These are phyloP conservation scores for Cistogaster globosa DNA, from an alignment of 2,888 invertebrate species.

Conservation along the genomic window DNA sequence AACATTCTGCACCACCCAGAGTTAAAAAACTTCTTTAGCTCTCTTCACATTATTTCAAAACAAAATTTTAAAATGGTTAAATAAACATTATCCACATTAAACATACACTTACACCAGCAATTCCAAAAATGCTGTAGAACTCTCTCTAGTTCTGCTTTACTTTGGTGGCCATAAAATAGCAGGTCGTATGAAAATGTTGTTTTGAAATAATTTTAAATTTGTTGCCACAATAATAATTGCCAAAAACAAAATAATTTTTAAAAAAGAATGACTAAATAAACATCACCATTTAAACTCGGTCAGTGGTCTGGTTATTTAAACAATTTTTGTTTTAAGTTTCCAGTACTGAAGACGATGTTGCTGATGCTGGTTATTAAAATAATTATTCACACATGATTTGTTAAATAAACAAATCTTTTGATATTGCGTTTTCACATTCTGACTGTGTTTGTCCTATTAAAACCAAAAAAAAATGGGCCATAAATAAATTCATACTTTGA, in stretches of 20 bases:
- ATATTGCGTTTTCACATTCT: too few species aligned
- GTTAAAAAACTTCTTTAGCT: slow-evolving; percentile 14
- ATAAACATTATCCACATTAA: slow-evolving; percentile 28
- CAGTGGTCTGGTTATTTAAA: slow-evolving; percentile 61
- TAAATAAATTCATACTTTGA: too few species aligned
- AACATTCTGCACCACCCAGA: slow-evolving; percentile 4
- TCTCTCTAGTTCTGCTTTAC: background rate
- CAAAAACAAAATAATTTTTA: slow-evolving; percentile 47
- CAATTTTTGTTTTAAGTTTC: background rate
- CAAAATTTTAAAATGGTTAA: background rate
- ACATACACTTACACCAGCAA: background rate
- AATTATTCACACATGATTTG: slow-evolving; percentile 39
- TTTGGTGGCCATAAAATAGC: slow-evolving; percentile 49
- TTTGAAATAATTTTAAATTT: slow-evolving; percentile 36
- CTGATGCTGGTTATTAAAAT: slow-evolving; percentile 13
- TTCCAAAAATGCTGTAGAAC: background rate
- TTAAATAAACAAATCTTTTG: slow-evolving; percentile 28
- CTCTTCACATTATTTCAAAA: slow-evolving; percentile 7
- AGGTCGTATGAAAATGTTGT: slow-evolving; percentile 12
- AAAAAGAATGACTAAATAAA: slow-evolving; percentile 60
- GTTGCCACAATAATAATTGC: slow-evolving; percentile 53
- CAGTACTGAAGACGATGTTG: background rate
- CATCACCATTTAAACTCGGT: slow-evolving; percentile 59
- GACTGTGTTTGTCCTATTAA: too few species aligned
- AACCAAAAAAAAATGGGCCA: too few species aligned